phyloP scores from a whole-genome alignment of 92 coral and sea anemone genomes.

The Paramuricea clavata region DNA sequence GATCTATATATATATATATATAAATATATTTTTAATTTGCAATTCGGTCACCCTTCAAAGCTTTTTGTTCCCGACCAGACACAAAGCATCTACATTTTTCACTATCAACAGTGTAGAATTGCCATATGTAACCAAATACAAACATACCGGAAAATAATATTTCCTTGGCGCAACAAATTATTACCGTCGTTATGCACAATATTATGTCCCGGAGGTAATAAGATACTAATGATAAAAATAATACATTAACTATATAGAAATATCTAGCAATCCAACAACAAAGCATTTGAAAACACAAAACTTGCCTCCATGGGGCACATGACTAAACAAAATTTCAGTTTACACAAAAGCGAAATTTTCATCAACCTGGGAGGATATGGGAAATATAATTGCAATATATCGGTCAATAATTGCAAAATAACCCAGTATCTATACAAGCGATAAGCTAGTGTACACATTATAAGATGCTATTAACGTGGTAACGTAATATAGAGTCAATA shows the following conservation, averaged over 20 bases:
- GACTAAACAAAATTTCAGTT: background rate
- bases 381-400: background rate
- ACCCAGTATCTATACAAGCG: background rate
- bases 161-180: background rate
- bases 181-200: background rate
- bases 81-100: background rate
- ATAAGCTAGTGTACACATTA: background rate
- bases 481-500: background rate
- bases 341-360: background rate
- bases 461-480: background rate
- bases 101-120: background rate
- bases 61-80: background rate
- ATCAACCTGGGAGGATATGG: background rate
- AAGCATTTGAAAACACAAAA: constrained; percentile 1
- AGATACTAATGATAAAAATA: background rate
- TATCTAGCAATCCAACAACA: background rate
- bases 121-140: background rate
- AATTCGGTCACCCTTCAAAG: background rate
- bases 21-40: too few relatives aligned
- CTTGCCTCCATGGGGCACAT: background rate
- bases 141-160: background rate
- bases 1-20: too few relatives aligned
- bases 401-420: background rate
- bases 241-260: background rate
- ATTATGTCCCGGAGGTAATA: background rate